Evolutionary conservation across 2,797 vertebrate genomes (phyloP).

Genomic region (Dendrocincla fuliginosa): DNA sequence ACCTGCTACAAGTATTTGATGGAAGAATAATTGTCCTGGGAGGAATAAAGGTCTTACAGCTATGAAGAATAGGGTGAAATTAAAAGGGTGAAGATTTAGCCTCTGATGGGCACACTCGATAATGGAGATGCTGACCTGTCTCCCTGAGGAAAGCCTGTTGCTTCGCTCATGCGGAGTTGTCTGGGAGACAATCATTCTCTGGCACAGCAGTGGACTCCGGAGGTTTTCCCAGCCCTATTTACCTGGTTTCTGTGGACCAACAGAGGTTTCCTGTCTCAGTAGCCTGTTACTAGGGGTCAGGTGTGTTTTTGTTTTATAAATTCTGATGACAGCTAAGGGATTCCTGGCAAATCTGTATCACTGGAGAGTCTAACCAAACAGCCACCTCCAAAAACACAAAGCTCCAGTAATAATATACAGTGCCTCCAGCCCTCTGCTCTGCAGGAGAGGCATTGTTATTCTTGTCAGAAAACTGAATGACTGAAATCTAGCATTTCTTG

Average conservation of each 20-base stretch:
- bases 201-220: neutral
- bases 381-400: neutral
- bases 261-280: neutral
- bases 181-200: conserved; percentile 38
- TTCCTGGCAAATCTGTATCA: neutral
- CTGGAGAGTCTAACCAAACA: neutral
- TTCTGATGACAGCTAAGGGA: conserved; percentile 34
- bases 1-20: conserved; percentile 56
- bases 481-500: conserved; percentile 4
- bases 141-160: conserved; percentile 46
- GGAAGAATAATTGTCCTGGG: conserved; percentile 56
- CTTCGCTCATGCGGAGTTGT: neutral
- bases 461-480: neutral
- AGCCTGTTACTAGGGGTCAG: conserved; percentile 2
- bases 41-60: conserved; percentile 59
- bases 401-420: neutral
- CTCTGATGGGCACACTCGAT: conserved; percentile 21
- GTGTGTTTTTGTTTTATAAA: conserved; percentile 5
- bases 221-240: conserved; percentile 23
- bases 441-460: neutral
- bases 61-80: conserved; percentile 68
- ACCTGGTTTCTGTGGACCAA: conserved; percentile 22
- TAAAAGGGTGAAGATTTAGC: conserved; percentile 59
- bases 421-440: neutral
- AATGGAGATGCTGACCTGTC: conserved; percentile 43